Evolutionary conservation across 2,113 vertebrate species (phyloP), one percentile per base, ranked within the genome.

Genomic region (Brachypteracias leptosomus): DNA sequence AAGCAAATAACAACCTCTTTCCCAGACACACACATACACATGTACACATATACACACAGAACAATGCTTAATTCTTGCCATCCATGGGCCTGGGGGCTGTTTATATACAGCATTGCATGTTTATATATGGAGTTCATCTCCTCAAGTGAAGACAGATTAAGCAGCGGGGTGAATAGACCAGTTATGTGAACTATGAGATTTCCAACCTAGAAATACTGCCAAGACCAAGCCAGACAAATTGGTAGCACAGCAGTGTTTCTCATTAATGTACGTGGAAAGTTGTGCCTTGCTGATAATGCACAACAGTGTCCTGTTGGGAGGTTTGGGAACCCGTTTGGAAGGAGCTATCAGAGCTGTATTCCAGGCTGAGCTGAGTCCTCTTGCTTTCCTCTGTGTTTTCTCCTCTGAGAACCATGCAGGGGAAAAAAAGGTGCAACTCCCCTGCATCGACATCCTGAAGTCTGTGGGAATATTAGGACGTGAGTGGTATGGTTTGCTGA

Each of bases 71-170:
- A 93, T 95, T 94, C 63, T 79, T 93, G 89, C 81, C 24, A 36
- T 89, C 80, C n/a, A 3, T 0, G 2, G 65, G 86, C 83, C 88
- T 81, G 81, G 78, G 89, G 88, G 66, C 93, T 96, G 95, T 97
- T 97, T 96, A 94, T 51, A 88, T 71, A 62, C 75, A 79, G 70
- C 70, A 10, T 0, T 77, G 67, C 46, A 0, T 95, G 94, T 97
- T 97, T 96, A 96, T 92, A 86, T 11, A 58, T 35, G 78, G 83
- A 94, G 89, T 94, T 96, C 94, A 92, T 97, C 96, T 96, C 91
- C 77, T 91, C 95, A 79, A 96, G 96, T 92, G 96, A 97, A 97
- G 93, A 92, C 95, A 95, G 94, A 97, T 97, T 95, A 95, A 97
- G 82, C 94, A 93, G 94, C 26, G 3, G 95, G 95, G 96, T 93